phyloP scores from a whole-genome alignment of 1,140 invertebrate species.

The Pseudomyrmex pallidus region DNA sequence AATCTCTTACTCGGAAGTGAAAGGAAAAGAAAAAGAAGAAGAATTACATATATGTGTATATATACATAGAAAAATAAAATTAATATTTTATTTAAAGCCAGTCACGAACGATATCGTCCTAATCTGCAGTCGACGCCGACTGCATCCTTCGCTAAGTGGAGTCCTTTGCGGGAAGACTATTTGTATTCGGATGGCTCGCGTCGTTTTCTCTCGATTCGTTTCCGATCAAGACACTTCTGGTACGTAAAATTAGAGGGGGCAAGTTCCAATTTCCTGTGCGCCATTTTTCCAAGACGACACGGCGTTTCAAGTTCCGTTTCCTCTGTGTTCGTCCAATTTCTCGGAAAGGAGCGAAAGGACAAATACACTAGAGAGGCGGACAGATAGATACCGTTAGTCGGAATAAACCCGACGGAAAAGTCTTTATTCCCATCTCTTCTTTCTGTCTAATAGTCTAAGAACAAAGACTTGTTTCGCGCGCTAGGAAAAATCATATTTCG shows the following conservation, averaged over 20 bases:
- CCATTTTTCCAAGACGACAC: slow-evolving; percentile 57
- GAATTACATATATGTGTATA: not conserved
- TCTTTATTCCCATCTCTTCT: slow-evolving; percentile 45
- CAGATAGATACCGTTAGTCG: not conserved
- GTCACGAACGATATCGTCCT: slow-evolving; percentile 11
- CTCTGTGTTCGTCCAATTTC: slow-evolving; percentile 45
- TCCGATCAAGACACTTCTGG: slow-evolving; percentile 57
- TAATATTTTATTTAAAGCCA: slow-evolving; percentile 30
- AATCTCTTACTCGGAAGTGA: not conserved
- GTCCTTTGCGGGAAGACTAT: slow-evolving; percentile 45
- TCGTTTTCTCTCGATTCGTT: slow-evolving; percentile 31
- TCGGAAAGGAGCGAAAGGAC: slow-evolving; percentile 5
- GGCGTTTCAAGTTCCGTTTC: slow-evolving; percentile 65
- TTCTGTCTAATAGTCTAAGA: slow-evolving; percentile 40
- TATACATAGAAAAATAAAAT: slow-evolving; percentile 1
- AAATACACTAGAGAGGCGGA: not conserved
- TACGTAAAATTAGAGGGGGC: slow-evolving; percentile 63
- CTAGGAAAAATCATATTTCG: slow-evolving; percentile 33
- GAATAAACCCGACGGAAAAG: slow-evolving; percentile 52
- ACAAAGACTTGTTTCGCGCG: not conserved
- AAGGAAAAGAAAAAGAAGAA: not conserved
- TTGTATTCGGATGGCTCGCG: slow-evolving; percentile 50
- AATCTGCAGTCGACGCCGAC: slow-evolving; percentile 15
- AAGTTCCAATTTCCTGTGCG: slow-evolving; percentile 63
- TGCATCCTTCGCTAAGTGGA: slow-evolving; percentile 22